A percentile compares a stretch with the other conserved stretches of the same genome.
Conservation (phyloP, 2,888 invertebrate species). For the Strigamia maritima region DNA sequence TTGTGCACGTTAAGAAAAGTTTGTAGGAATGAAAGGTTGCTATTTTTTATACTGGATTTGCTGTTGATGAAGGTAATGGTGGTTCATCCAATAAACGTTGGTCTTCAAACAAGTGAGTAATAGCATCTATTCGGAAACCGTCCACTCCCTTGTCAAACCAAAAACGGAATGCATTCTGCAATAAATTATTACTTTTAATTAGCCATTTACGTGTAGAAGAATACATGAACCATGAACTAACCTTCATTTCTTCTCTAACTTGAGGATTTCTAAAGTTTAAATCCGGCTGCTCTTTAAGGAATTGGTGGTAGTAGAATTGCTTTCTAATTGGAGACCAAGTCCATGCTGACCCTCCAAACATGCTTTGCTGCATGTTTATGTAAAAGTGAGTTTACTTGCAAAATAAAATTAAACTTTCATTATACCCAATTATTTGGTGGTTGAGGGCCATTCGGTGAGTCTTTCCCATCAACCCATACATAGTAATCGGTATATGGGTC, state of each 20-base stretch:
- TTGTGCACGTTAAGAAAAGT: no score
- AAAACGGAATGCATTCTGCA: conserved; percentile 49
- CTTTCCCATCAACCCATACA: conserved; percentile 49
- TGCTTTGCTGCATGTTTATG: not conserved
- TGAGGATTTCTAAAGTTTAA: conserved; percentile 31
- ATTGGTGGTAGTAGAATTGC: conserved; percentile 34
- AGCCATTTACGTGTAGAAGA: no score
- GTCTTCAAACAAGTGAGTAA: conserved; percentile 50
- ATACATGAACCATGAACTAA: not conserved
- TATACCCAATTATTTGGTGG: conserved; percentile 58
- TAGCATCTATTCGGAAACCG: conserved; percentile 53
- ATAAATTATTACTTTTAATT: not conserved
- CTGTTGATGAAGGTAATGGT: not conserved
- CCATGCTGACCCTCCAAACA: conserved; percentile 37
- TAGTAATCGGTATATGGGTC: conserved; percentile 51
- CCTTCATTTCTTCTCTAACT: conserved; percentile 38
- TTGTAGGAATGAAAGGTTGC: no score
- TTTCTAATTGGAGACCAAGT: not conserved
- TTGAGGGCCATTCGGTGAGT: conserved; percentile 21
- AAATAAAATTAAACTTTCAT: no score
- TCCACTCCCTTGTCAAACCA: conserved; percentile 55
- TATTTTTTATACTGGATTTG: not conserved
- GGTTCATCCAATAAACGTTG: conserved; percentile 43
- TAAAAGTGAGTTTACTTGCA: not conserved
- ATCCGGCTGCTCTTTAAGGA: conserved; percentile 36